Evolutionary conservation across 2,888 invertebrate genomes (phyloP), one percentile per base, ranked within the genome.

Genomic region (Caenorhabditis sp.): DNA sequence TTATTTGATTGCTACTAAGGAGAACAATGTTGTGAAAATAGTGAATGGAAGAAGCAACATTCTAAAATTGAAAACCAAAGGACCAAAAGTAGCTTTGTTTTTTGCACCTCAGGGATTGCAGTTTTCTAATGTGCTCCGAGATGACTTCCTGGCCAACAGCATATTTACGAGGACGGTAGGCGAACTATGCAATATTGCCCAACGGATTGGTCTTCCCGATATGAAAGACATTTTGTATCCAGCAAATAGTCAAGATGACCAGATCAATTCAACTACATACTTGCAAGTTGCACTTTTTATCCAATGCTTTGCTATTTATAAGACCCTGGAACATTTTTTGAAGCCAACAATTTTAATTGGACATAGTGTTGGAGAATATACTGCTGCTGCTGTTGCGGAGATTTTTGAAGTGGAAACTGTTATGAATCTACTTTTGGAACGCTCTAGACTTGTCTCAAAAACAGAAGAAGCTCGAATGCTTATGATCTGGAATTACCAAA

Each of bases 81-180:
- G 28, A 35, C 78, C 78, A 22, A 78, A 74, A 55, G 11, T 89
- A 6, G 88, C 88, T 8, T 82, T 89, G 62, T 90, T 84, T 65
- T 90, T 89, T 67, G 83, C 85, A 15, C 90, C 89, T 0, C 90
- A 90, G 78, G 90, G 90, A 8, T 78, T 89, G 6, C 87, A 90
- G 32, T 89, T 84, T 44, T 51, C 84, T 1, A 77, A 84, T 37
- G 88, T 90, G 61, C 64, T 87, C 13, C 64, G n/a, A 2, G 62
- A 69, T 18, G 86, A 88, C 9, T 67, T 40, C 11, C 11, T 53
- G 0, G 50, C 65, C 22, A 44, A 77, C 4, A 61, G 58, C 11
- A 51, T 35, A 4, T 85, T 82, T 67, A 64, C 47, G 9, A 28
- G 28, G 15, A 69, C 65, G 5, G 35, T 87, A 0, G 22, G 76